phyloP scores from a whole-genome alignment of 1,140 invertebrate species.

The Chironomus striatipennis region DNA sequence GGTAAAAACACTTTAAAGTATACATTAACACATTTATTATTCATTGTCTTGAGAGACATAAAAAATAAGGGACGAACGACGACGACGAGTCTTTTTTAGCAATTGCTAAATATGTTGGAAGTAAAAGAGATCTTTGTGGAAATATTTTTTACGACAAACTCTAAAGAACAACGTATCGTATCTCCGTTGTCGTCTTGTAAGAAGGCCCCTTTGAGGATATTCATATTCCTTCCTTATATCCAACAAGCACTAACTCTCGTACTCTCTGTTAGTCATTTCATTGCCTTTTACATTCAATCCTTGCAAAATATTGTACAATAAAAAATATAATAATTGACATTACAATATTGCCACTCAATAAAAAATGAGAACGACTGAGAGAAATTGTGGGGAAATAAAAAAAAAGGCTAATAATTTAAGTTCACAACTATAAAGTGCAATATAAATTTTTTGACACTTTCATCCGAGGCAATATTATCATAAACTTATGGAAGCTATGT shows the following conservation, averaged over 20 bases:
- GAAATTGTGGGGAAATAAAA: neutral
- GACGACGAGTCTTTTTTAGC: slow-evolving; percentile 2
- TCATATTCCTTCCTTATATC: slow-evolving; percentile 4
- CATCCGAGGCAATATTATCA: slow-evolving; percentile 4
- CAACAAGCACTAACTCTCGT: neutral
- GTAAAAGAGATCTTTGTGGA: neutral
- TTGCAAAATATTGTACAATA: neutral
- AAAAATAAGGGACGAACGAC: slow-evolving; percentile 6
- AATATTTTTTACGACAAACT: neutral
- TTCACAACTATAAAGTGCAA: slow-evolving; percentile 13
- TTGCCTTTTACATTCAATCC: slow-evolving; percentile 13
- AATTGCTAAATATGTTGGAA: neutral
- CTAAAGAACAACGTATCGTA: neutral
- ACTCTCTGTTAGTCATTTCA: neutral
- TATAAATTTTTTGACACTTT: slow-evolving; percentile 10
- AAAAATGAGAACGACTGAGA: neutral
- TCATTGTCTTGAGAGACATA: slow-evolving; percentile 8
- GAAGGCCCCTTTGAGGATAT: neutral
- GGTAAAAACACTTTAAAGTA: slow-evolving; percentile 14
- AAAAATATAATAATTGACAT: slow-evolving; percentile 14
- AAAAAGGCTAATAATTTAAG: neutral
- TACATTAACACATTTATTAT: slow-evolving; percentile 15
- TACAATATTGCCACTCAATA: slow-evolving; percentile 13
- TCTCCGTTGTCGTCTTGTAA: neutral
- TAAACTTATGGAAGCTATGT: neutral